These are phyloP conservation scores for Spea multiplicata DNA, from an alignment of 2,113 vertebrate species.

Conservation along the genomic window DNA sequence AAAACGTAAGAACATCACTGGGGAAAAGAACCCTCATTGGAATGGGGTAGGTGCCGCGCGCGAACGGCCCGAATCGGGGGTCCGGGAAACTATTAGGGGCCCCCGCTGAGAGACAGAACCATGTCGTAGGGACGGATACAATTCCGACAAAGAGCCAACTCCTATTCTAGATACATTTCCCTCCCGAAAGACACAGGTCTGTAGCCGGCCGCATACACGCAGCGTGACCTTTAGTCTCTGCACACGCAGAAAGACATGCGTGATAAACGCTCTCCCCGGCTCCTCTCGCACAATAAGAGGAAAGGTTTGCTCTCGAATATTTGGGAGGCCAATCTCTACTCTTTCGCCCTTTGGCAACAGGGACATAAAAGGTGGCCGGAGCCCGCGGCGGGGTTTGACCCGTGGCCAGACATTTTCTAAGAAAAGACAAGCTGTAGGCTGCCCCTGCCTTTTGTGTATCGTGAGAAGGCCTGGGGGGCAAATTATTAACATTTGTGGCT, in stretches of 20 bases:
- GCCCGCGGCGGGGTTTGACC: conserved; percentile 33
- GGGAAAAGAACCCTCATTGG: background rate
- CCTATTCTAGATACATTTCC: too few species aligned
- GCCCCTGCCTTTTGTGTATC: conserved; percentile 20
- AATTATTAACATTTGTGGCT: conserved; percentile 32
- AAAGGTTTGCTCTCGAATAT: conserved; percentile 21
- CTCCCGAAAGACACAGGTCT: too few species aligned
- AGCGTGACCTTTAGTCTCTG: too few species aligned
- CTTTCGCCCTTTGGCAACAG: conserved; percentile 14
- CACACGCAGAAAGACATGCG: too few species aligned
- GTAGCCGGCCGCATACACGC: too few species aligned
- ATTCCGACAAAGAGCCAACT: too few species aligned
- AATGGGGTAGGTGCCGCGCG: background rate
- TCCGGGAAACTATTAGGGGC: too few species aligned
- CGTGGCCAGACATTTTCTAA: conserved; percentile 23
- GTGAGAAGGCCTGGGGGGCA: conserved; percentile 17
- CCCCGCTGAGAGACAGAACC: too few species aligned
- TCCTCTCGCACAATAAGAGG: conserved; percentile 3
- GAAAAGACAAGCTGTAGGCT: conserved; percentile 29
- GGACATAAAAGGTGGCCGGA: conserved; percentile 26
- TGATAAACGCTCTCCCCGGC: background rate
- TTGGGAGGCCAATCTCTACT: conserved; percentile 30
- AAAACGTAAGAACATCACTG: background rate
- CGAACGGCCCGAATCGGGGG: too few species aligned
- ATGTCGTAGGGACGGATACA: too few species aligned